These are phyloP conservation scores for Sarcophaga bullata DNA, from an alignment of 1,140 invertebrate genomes.

Conservation along the genomic window DNA sequence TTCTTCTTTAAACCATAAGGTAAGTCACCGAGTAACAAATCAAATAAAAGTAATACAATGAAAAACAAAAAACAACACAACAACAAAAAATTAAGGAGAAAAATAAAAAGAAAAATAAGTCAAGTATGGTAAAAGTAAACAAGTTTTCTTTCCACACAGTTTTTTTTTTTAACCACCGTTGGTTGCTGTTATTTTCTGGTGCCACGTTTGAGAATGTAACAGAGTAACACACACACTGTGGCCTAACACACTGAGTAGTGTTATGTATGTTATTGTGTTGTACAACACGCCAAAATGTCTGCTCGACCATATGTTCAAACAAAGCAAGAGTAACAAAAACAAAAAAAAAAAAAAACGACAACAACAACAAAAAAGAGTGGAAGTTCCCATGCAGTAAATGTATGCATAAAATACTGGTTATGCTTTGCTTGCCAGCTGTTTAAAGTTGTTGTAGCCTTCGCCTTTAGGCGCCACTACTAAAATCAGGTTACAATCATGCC, in stretches of 20 bases:
- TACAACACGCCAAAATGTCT: slow-evolving; percentile 30
- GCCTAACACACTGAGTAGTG: background rate
- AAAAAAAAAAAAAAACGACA: background rate
- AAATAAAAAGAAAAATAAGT: background rate
- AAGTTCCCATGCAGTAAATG: slow-evolving; percentile 13
- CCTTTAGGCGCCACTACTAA: slow-evolving; percentile 25
- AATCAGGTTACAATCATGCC: slow-evolving; percentile 14
- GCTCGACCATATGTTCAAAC: background rate
- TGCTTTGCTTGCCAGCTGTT: slow-evolving; percentile 3
- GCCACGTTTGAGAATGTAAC: background rate
- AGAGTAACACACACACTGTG: too few species aligned
- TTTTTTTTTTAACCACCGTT: background rate
- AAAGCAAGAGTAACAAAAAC: too few species aligned
- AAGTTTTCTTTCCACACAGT: background rate
- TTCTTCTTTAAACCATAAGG: too few species aligned
- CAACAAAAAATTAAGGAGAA: too few species aligned
- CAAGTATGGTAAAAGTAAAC: slow-evolving; percentile 13
- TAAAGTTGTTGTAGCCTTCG: slow-evolving; percentile 26
- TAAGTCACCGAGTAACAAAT: too few species aligned
- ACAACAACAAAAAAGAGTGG: background rate
- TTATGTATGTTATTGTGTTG: background rate
- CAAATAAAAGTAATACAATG: too few species aligned
- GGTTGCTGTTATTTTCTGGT: too few species aligned
- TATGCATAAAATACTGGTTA: background rate
- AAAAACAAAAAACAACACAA: too few species aligned